phyloP scores from a whole-genome alignment of 2,797 vertebrate species.

The Sebastes wilsoni region DNA sequence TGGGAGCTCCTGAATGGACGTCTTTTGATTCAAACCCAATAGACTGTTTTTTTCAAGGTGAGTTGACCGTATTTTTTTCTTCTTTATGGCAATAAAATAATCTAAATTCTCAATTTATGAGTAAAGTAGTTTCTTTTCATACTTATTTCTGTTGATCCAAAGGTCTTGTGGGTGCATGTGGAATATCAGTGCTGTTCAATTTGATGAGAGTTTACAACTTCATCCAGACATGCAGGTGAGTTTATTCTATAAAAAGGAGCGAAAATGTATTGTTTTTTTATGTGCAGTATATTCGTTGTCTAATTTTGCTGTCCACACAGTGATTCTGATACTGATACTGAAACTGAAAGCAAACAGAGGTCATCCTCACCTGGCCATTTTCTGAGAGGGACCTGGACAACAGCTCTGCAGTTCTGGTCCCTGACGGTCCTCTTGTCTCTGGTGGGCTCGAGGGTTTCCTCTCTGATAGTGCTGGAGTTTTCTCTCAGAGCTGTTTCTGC shows the following conservation, averaged over 20 bases:
- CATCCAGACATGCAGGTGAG: constrained; percentile 85
- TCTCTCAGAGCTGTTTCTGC: constrained; percentile 84
- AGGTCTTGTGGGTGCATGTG: constrained; percentile 88
- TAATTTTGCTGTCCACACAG: constrained; percentile 23
- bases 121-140: not conserved
- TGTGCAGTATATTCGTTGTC: not conserved
- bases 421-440: constrained; percentile 78
- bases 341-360: constrained; percentile 12
- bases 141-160: constrained; percentile 1
- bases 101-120: not conserved
- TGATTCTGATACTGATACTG: constrained; percentile 41
- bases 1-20: constrained; percentile 25
- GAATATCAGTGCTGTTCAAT: constrained; percentile 84
- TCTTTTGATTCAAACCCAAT: constrained; percentile 54
- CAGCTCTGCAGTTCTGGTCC: constrained; percentile 69
- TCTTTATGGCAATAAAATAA: not conserved
- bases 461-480: constrained; percentile 91
- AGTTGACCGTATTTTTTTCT: constrained; percentile 5
- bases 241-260: not conserved
- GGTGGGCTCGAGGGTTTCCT: constrained; percentile 84
- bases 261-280: not conserved
- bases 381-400: constrained; percentile 46
- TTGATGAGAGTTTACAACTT: constrained; percentile 87
- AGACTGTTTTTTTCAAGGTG: constrained; percentile 74
- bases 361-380: not conserved